Conservation (phyloP, 2,113 vertebrate genomes). For the Oncorhynchus kisutch region DNA sequence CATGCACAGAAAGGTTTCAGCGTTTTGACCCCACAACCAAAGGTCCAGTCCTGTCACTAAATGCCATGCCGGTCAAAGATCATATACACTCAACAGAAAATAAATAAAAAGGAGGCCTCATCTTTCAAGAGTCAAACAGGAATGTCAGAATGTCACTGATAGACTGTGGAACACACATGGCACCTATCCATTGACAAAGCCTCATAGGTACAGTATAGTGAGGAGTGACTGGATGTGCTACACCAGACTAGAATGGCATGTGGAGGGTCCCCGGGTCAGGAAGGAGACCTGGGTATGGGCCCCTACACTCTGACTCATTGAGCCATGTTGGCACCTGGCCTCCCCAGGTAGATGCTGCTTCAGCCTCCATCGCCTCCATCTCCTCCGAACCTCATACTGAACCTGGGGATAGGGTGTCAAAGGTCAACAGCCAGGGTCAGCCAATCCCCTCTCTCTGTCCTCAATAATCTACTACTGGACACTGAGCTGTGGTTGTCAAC, state of each 20-base stretch:
- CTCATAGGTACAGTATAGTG: too few species aligned
- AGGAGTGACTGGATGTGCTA: neutral
- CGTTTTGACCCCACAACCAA: neutral
- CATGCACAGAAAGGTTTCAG: neutral
- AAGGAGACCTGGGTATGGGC: conserved; percentile 50
- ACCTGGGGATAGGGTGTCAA: conserved; percentile 40
- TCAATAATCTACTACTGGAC: neutral
- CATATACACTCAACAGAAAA: too few species aligned
- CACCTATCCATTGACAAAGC: too few species aligned
- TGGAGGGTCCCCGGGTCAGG: conserved; percentile 19
- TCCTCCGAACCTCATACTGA: conserved; percentile 52
- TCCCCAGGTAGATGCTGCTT: conserved; percentile 27
- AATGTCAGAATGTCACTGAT: too few species aligned
- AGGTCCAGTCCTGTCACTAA: neutral
- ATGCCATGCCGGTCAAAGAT: too few species aligned
- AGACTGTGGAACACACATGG: too few species aligned
- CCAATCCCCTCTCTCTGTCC: neutral
- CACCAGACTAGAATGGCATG: conserved; percentile 11
- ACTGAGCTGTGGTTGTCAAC: neutral
- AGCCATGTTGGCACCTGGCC: conserved; percentile 37
- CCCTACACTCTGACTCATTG: conserved; percentile 41
- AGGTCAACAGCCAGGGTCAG: neutral
- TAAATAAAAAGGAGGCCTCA: too few species aligned
- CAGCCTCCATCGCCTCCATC: conserved; percentile 51
- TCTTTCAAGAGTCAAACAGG: too few species aligned